These are phyloP conservation scores for Zaprionus camerounensis DNA, from an alignment of 1,140 invertebrate genomes.

Conservation along the genomic window DNA sequence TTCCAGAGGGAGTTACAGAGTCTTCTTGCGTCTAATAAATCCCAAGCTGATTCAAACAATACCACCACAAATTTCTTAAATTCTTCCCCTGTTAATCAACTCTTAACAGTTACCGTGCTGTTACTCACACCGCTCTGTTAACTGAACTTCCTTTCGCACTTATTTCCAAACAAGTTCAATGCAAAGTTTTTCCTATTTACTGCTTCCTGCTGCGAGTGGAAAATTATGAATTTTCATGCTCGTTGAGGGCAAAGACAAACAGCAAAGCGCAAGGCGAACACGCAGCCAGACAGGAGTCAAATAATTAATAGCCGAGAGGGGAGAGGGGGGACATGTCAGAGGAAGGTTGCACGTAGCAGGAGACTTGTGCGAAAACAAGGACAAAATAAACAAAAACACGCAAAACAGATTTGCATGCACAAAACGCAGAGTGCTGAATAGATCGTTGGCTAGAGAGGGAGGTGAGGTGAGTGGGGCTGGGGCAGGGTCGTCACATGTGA, in stretches of 20 bases:
- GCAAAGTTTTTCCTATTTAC: neutral
- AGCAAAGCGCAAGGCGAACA: conserved; percentile 45
- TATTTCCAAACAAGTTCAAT: conserved; percentile 9
- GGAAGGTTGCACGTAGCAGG: conserved; percentile 1
- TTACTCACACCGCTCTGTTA: neutral
- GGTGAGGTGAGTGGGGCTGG: neutral
- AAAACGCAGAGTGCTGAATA: conserved; percentile 54
- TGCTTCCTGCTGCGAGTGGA: conserved; percentile 7
- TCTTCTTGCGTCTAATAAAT: neutral
- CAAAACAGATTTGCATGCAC: conserved; percentile 77
- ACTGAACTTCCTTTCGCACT: neutral
- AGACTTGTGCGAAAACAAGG: conserved; percentile 39
- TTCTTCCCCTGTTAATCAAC: neutral
- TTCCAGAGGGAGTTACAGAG: neutral
- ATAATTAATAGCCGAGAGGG: conserved; percentile 69
- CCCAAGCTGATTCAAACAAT: neutral
- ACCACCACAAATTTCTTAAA: neutral
- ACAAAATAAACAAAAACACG: conserved; percentile 60
- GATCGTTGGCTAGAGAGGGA: neutral
- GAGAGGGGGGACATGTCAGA: conserved; percentile 10
- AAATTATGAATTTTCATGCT: conserved; percentile 71
- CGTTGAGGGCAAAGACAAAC: conserved; percentile 59
- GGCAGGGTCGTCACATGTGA: conserved; percentile 23
- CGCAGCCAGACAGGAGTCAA: conserved; percentile 75
- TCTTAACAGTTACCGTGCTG: neutral